Percentiles rank a stretch among this genome's conserved stretches.
Evolutionary conservation across 2,113 vertebrate species (phyloP).

Genomic region (Trogon surrucura): DNA sequence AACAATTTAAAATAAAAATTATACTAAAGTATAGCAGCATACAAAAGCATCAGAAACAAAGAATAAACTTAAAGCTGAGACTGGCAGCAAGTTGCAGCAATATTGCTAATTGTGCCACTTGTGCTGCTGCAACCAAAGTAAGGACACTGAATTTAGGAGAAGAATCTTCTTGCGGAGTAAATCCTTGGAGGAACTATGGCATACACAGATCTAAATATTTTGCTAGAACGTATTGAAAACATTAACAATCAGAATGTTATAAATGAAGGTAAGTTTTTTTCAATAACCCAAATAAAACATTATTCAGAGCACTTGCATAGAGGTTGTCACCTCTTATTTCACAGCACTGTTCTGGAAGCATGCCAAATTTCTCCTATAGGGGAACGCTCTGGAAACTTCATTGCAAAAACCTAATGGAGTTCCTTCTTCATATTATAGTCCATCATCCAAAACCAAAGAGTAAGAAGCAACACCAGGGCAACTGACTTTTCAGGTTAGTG

Average conservation of each 20-base stretch:
- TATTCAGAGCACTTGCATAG: conserved; percentile 56
- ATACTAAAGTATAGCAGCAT: conserved; percentile 61
- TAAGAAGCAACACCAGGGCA: conserved; percentile 42
- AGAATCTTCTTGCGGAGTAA: conserved; percentile 23
- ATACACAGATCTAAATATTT: not conserved
- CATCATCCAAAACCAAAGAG: not conserved
- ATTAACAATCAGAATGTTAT: conserved; percentile 12
- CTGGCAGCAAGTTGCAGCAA: conserved; percentile 43
- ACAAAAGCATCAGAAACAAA: conserved; percentile 60
- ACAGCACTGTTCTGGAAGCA: conserved; percentile 55
- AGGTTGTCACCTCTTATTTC: conserved; percentile 58
- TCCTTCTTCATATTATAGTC: conserved; percentile 38
- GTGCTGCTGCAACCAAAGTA: conserved; percentile 51
- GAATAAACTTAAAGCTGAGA: conserved; percentile 63
- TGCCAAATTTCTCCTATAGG: conserved; percentile 48
- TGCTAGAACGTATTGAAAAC: not conserved
- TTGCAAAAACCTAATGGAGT: conserved; percentile 12
- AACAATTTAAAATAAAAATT: conserved; percentile 61
- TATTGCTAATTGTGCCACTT: conserved; percentile 34
- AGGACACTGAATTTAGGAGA: not conserved
- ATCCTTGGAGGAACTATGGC: not conserved
- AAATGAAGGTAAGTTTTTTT: conserved; percentile 3
- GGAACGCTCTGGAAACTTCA: conserved; percentile 46
- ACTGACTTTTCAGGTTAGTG: not conserved
- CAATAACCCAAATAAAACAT: not conserved